These are phyloP conservation scores for Oryzias celebensis DNA, from an alignment of 2,113 vertebrate species.

Conservation along the genomic window DNA sequence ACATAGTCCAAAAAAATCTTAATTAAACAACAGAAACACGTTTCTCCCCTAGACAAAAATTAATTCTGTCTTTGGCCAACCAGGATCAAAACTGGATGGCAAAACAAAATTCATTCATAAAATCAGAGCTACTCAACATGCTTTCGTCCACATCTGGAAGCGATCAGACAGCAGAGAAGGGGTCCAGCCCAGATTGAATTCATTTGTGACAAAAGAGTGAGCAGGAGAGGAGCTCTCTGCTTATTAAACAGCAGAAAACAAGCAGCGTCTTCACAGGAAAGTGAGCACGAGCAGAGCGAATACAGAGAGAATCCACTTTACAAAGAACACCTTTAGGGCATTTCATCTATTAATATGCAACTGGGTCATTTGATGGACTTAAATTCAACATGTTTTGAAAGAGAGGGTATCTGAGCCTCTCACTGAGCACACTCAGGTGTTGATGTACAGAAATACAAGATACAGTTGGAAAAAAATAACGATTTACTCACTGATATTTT, in stretches of 20 bases:
- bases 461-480: not conserved
- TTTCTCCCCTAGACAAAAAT: no score
- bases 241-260: conserved; percentile 26
- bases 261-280: conserved; percentile 14
- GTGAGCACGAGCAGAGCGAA: conserved; percentile 10
- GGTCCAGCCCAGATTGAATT: conserved; percentile 44
- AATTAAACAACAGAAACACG: no score
- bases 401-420: not conserved
- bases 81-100: conserved; percentile 9
- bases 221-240: conserved; percentile 30
- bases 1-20: no score
- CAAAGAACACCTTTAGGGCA: conserved; percentile 11
- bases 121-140: conserved; percentile 20
- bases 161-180: conserved; percentile 39
- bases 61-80: no score
- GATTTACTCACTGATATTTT: not conserved
- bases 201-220: conserved; percentile 44
- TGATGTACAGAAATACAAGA: not conserved
- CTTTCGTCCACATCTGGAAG: conserved; percentile 63
- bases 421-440: not conserved
- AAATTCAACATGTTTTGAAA: conserved; percentile 1
- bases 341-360: conserved; percentile 16
- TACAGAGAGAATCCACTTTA: conserved; percentile 10
- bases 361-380: conserved; percentile 17
- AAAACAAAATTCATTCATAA: conserved; percentile 24